Percentiles rank a stretch among this genome's conserved stretches.
Evolutionary conservation across 2,113 vertebrate genomes (phyloP).

Genomic region (Psophia crepitans): DNA sequence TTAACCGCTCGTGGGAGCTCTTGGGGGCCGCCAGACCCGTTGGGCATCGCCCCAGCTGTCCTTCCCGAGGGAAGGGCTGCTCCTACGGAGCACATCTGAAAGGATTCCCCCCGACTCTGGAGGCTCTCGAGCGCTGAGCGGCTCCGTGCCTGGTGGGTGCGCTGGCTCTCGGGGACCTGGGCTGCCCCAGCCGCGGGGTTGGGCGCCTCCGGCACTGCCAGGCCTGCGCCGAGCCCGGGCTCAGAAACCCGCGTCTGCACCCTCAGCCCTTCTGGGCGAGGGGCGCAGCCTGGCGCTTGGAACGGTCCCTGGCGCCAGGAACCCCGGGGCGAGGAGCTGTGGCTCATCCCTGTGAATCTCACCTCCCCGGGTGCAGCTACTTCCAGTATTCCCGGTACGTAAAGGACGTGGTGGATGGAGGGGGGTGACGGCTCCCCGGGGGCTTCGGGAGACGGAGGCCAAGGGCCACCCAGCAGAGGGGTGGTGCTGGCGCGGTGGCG

Average conservation of each 20-base stretch:
- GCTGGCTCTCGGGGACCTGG: background rate
- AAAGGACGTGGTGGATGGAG: background rate
- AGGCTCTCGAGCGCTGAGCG: background rate
- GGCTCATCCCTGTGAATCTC: background rate
- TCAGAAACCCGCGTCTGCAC: too few relatives aligned
- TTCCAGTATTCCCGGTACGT: background rate
- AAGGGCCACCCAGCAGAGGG: background rate
- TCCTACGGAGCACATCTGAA: background rate
- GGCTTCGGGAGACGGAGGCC: background rate
- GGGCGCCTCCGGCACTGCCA: rapidly evolving
- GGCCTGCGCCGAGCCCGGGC: background rate
- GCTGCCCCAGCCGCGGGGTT: background rate
- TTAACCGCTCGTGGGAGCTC: background rate
- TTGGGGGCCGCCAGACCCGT: background rate
- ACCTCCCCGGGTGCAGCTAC: background rate
- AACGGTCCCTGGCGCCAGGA: background rate
- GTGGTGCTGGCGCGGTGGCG: too few relatives aligned
- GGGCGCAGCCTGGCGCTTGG: background rate
- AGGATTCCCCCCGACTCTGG: background rate
- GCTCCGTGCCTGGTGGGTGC: rapidly evolving
- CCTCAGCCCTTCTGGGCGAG: too few relatives aligned
- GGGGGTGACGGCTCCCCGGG: background rate
- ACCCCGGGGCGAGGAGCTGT: background rate
- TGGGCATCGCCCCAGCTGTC: background rate
- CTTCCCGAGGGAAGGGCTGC: background rate